Conservation (phyloP, 1,140 invertebrate genomes). For the Andricus grossulariae region DNA sequence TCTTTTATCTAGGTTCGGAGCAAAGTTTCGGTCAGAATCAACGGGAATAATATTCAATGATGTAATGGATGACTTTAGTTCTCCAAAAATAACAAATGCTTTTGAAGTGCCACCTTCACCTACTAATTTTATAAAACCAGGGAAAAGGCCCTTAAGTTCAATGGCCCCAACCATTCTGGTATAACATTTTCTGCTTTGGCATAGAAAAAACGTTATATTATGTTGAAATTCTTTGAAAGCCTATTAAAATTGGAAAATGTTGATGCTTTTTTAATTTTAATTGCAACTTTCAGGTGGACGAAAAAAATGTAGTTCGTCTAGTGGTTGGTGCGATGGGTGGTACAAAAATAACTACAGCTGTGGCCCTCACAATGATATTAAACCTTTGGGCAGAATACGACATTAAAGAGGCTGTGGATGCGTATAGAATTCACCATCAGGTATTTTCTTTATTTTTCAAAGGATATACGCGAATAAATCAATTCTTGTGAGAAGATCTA, state of each 20-base stretch:
- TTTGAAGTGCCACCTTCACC: slow-evolving; percentile 88
- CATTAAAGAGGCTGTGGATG: slow-evolving; percentile 67
- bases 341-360: slow-evolving; percentile 90
- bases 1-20: slow-evolving; percentile 83
- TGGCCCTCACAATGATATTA: slow-evolving; percentile 80
- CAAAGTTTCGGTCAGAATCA: slow-evolving; percentile 81
- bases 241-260: background rate
- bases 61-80: slow-evolving; percentile 97
- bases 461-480: too few species aligned
- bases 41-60: slow-evolving; percentile 96
- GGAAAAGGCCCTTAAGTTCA: slow-evolving; percentile 92
- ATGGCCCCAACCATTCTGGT: slow-evolving; percentile 90
- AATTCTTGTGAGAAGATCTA: too few species aligned
- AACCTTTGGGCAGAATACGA: slow-evolving; percentile 65
- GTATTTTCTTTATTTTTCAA: slow-evolving; percentile 56
- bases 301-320: slow-evolving; percentile 80
- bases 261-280: background rate
- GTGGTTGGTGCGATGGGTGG: slow-evolving; percentile 92
- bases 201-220: too few species aligned
- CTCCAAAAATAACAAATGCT: slow-evolving; percentile 85
- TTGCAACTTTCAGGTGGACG: slow-evolving; percentile 73
- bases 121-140: slow-evolving; percentile 86
- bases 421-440: slow-evolving; percentile 70
- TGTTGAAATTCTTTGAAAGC: background rate
- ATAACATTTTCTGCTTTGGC: slow-evolving; percentile 38